phyloP scores from a whole-genome alignment of 1,140 invertebrate genomes.

The Zaprionus tsacasi region DNA sequence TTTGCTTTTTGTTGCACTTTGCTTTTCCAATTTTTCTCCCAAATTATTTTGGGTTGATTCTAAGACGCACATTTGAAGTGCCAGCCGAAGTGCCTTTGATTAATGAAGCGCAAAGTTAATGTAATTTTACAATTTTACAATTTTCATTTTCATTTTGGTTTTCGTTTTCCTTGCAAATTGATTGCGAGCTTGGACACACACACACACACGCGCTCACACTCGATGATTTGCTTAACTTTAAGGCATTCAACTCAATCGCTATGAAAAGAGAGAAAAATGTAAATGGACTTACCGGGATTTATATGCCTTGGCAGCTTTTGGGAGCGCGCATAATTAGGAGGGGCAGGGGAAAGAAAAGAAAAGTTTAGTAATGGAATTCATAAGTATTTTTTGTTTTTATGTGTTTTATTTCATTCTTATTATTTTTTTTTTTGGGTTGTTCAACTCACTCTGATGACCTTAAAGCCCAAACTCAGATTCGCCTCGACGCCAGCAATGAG shows the following conservation, averaged over 20 bases:
- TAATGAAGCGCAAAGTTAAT: constrained; percentile 74
- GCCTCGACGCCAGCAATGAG: constrained; percentile 73
- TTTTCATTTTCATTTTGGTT: constrained; percentile 44
- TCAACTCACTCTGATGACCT: constrained; percentile 78
- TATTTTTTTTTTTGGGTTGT: background rate
- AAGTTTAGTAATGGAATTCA: constrained; percentile 67
- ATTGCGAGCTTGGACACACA: constrained; percentile 20
- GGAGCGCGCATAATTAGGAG: constrained; percentile 45
- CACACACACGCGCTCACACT: background rate
- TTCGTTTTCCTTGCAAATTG: constrained; percentile 47
- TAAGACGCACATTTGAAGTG: constrained; percentile 35
- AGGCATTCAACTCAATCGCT: constrained; percentile 30
- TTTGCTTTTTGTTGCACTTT: constrained; percentile 37
- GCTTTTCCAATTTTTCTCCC: constrained; percentile 24
- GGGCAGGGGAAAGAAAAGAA: background rate
- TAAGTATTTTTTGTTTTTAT: constrained; percentile 47
- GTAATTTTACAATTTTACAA: constrained; percentile 64
- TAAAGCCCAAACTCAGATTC: constrained; percentile 79
- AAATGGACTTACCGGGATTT: constrained; percentile 75
- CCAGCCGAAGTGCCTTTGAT: constrained; percentile 61
- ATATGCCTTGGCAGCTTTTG: constrained; percentile 71
- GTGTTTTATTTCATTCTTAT: constrained; percentile 1
- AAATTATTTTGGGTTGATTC: constrained; percentile 50
- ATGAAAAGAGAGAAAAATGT: constrained; percentile 24
- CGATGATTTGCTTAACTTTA: constrained; percentile 46